phyloP scores from a whole-genome alignment of 2,113 vertebrate genomes.

The Dendrocopos noguchii region DNA sequence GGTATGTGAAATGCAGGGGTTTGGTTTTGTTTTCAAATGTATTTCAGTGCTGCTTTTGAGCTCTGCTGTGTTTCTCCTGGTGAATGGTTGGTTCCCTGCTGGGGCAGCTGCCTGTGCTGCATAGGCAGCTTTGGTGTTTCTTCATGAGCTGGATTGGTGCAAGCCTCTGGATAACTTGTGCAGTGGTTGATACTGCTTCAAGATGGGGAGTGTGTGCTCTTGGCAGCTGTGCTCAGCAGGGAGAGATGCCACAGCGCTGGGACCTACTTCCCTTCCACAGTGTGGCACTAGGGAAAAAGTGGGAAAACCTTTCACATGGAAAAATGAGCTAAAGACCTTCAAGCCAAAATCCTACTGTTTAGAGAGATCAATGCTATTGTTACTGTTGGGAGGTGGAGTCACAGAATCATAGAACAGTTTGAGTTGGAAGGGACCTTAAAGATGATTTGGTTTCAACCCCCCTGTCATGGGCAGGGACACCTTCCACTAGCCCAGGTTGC shows the following conservation, averaged over 20 bases:
- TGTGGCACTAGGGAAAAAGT: neutral
- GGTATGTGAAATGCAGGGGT: neutral
- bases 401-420: neutral
- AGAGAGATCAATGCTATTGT: neutral
- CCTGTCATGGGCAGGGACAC: neutral
- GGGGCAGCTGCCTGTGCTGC: neutral
- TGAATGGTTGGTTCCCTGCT: neutral
- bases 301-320: neutral
- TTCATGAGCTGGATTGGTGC: rapidly evolving
- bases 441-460: neutral
- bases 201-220: rapidly evolving
- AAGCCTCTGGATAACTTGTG: rapidly evolving
- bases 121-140: neutral
- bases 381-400: neutral
- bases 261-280: neutral
- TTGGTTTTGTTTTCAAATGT: neutral
- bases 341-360: neutral
- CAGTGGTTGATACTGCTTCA: neutral
- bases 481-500: neutral
- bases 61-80: neutral
- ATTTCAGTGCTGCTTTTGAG: neutral
- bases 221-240: rapidly evolving
- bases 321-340: neutral
- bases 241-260: neutral
- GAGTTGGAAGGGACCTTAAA: neutral